Conservation (phyloP, 1,140 invertebrate species). For the Leptinotarsa undecemlineata region DNA sequence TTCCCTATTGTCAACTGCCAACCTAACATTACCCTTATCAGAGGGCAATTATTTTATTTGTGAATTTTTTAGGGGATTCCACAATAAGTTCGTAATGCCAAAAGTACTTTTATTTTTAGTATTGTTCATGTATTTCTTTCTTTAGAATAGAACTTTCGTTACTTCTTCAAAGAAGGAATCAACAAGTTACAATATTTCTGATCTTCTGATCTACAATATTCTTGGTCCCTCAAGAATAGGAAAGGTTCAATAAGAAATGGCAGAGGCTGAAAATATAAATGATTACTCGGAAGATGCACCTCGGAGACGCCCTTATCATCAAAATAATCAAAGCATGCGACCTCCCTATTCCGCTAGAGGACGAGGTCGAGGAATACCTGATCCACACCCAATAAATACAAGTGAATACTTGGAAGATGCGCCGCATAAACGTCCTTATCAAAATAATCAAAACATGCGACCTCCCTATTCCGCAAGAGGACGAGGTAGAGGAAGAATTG, state of each 20-base stretch:
- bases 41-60: no score
- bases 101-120: no score
- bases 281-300: neutral
- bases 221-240: neutral
- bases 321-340: neutral
- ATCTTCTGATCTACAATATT: no score
- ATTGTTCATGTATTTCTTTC: neutral
- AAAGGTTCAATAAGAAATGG: neutral
- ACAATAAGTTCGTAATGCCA: no score
- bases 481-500: neutral
- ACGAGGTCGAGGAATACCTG: slow-evolving; percentile 4
- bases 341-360: slow-evolving; percentile 3
- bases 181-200: slow-evolving; percentile 3
- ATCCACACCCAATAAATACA: slow-evolving; percentile 28
- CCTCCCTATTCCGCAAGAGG: slow-evolving; percentile 8
- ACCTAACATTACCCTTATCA: no score
- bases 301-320: slow-evolving; percentile 3
- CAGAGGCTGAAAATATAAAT: neutral
- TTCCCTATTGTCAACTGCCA: no score
- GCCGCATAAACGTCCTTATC: neutral
- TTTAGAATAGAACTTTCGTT: neutral
- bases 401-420: neutral
- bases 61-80: no score
- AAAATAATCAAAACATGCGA: neutral
- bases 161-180: slow-evolving; percentile 3